Conservation (phyloP, 2,888 invertebrate genomes). For the Synanthedon andrenaeformis region DNA sequence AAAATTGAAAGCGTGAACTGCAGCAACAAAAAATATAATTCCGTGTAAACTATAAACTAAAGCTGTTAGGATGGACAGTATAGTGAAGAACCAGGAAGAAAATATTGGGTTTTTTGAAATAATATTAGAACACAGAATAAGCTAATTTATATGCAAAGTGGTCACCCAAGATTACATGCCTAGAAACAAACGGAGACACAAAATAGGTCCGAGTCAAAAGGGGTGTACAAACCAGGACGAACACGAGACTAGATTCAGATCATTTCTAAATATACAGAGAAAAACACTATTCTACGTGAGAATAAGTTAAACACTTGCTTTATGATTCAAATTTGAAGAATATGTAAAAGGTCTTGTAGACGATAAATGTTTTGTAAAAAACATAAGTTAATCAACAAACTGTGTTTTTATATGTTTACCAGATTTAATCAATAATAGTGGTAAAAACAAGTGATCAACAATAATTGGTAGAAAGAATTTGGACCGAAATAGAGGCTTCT, state of each 20-base stretch:
- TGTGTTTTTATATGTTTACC: too few species aligned
- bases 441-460: too few species aligned
- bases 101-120: neutral
- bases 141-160: slow-evolving; percentile 18
- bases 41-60: neutral
- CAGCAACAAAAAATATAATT: neutral
- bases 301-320: slow-evolving; percentile 30
- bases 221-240: slow-evolving; percentile 32
- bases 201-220: slow-evolving; percentile 23
- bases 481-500: too few species aligned
- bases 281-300: slow-evolving; percentile 36
- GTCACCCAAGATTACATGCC: slow-evolving; percentile 42
- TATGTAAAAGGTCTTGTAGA: too few species aligned
- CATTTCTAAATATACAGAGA: slow-evolving; percentile 38
- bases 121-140: slow-evolving; percentile 2
- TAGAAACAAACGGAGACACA: slow-evolving; percentile 22
- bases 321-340: too few species aligned
- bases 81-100: neutral
- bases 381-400: too few species aligned
- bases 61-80: neutral
- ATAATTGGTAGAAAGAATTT: too few species aligned
- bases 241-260: slow-evolving; percentile 30
- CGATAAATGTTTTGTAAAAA: too few species aligned
- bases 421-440: too few species aligned
- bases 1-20: neutral